Conservation (phyloP, 2,113 vertebrate species). For the Nansenia antarctica region DNA sequence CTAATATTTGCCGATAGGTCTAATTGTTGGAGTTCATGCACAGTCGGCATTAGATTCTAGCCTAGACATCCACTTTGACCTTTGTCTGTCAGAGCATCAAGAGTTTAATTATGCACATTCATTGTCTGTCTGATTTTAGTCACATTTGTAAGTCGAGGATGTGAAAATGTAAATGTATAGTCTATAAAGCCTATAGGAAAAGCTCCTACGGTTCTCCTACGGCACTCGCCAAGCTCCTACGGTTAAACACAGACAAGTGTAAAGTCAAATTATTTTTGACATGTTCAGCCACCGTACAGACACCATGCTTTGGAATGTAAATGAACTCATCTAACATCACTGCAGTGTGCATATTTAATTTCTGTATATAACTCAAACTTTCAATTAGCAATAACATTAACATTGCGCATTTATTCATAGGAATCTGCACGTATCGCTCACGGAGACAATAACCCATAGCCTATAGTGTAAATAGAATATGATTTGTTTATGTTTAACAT, state of each 20-base stretch:
- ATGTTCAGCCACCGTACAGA: constrained; percentile 21
- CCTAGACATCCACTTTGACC: constrained; percentile 29
- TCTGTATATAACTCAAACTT: background rate
- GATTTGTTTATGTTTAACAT: background rate
- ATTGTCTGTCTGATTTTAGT: background rate
- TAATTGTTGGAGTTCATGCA: too few species aligned
- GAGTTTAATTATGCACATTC: background rate
- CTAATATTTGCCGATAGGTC: too few species aligned
- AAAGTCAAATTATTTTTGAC: constrained; percentile 12
- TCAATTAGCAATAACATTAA: background rate
- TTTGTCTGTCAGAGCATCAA: background rate
- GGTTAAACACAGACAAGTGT: background rate
- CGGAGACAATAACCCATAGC: background rate
- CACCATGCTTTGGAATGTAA: constrained; percentile 3
- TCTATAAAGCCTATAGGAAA: background rate
- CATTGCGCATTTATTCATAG: background rate
- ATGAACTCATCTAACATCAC: constrained; percentile 46
- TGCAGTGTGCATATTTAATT: constrained; percentile 13
- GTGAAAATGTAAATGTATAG: background rate
- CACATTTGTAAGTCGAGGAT: background rate
- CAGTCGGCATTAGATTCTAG: too few species aligned
- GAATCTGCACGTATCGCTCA: background rate
- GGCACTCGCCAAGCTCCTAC: constrained; percentile 8
- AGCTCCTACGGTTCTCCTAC: too few species aligned
- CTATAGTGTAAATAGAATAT: background rate